Base-by-base conservation (phyloP, 53 echinoderm and acorn worm genomes). In the Arbacia lixula region DNA sequence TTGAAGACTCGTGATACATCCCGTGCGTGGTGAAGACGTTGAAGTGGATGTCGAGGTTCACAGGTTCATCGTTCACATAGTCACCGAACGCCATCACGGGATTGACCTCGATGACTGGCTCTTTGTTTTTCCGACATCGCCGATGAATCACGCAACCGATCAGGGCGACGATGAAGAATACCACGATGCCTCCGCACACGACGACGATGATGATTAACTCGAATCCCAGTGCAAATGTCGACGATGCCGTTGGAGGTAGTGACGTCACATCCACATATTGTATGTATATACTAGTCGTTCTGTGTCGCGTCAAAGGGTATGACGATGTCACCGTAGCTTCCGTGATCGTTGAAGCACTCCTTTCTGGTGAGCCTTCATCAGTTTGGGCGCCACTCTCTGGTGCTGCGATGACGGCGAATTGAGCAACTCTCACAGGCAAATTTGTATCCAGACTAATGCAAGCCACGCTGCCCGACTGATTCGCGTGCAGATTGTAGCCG, bases 11-110 rank as follows among this genome's bases (percentile, higher is more conserved):
- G 41, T 77, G 57, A 6, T 24, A 56, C 14, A 77, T 29, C 19
- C 52, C 74, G 60, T 77, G 57, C 9, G 35, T 35, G 14, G 57
- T 32, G 77, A 57, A 77, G 40, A 77, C 77, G 60, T 77, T 77
- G 41, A 77, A 77, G 60, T 77, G 77, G 57, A 77, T 36, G 60
- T 58, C 77, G 36, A 77, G 35, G 40, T 77, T 77, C 21, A 77
- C 77, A 0, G 77, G 60, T 22, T 39, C 39, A 28, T 77, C 77
- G 60, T 36, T 0, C 29, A 3, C 33, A 22, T 57, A 1, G 60
- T 77, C 58, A 10, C 77, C 77, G 28, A 57, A 77, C 10, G 77
- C 77, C 56, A 77, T 56, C 31, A 77, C 77, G 39, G 77, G 77
- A 22, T 77, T 77, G 77, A 58, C 36, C 57, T 57, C 77, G 20